Evolutionary conservation across 37 sponge, comb jelly and placozoan genomes (phyloP), one percentile per base, ranked within the genome.

Genomic region (Amphimedon queenslandica): DNA sequence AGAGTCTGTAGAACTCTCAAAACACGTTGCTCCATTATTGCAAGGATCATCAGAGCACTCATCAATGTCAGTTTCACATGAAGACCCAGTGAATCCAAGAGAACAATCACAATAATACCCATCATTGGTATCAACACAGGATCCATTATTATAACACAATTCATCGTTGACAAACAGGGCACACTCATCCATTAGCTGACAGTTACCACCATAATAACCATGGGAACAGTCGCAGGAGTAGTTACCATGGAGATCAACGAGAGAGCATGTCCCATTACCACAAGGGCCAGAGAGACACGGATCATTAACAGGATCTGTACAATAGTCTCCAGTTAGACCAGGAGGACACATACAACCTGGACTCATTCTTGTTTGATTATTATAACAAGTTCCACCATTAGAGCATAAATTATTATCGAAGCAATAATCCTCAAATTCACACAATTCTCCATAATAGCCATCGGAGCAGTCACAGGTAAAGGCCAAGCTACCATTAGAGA

Each of bases 351-450:
- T 27, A 27, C 69, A 67, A 24, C 5, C 69, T 20, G 8, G 35
- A 16, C 11, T 25, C 53, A 37, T 21, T 42, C 4, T 32, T 3
- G 3, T 13, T 30, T 21, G 5, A 11, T 37, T 66, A 36, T 47
- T 47, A 13, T 18, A 18, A 47, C 37, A 82, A 8, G 34, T 82
- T 2, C 67, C 82, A 42, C 82, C 82, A 66, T 82, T 82, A 21
- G 42, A 39, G 29, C 82, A 82, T 37, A 51, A 41, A n/a, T 69
- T 70, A 58, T 40, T 38, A 8, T 28, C 34, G 63, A 79, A 85
- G 31, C 80, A 74, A 37, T 80, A 57, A 27, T 80, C 55, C 34
- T 80, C 51, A 0, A 25, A 25, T 31, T 85, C 69, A 69, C 87
- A 86, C 20, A 58, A 58, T 23, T 74, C 37, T 10, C 87, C 87